phyloP scores from a whole-genome alignment of 2,113 vertebrate species.

The Perognathus longimembris region DNA sequence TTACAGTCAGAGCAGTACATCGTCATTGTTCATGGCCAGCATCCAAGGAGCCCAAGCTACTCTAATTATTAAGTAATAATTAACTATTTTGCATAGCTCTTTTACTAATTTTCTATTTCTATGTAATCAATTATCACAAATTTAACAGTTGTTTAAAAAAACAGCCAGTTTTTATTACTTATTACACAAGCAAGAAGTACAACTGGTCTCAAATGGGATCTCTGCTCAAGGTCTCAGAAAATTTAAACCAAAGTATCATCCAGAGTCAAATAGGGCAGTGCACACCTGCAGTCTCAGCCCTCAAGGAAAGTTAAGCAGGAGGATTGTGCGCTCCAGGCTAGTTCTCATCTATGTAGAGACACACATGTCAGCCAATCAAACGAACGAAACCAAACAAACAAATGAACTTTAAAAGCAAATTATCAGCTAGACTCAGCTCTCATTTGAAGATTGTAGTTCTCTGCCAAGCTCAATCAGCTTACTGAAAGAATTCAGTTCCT shows the following conservation, averaged over 20 bases:
- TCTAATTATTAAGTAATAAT: conserved; percentile 2
- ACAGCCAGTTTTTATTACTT: neutral
- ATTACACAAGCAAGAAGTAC: neutral
- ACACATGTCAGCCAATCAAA: too few relatives aligned
- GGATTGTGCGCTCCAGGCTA: too few relatives aligned
- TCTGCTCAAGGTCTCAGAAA: neutral
- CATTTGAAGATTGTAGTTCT: neutral
- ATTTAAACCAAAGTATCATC: neutral
- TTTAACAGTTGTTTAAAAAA: neutral
- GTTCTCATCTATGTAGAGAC: too few relatives aligned
- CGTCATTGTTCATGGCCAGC: too few relatives aligned
- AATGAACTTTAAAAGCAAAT: neutral
- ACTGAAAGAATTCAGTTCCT: neutral
- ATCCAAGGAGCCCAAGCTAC: neutral
- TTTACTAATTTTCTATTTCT: neutral
- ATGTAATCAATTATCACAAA: neutral
- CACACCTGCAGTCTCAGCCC: too few relatives aligned
- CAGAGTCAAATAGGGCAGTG: too few relatives aligned
- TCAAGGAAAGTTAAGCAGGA: too few relatives aligned
- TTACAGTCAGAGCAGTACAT: neutral
- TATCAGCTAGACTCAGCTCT: neutral
- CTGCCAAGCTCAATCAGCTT: neutral
- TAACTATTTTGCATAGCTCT: neutral
- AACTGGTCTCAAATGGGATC: neutral
- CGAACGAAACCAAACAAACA: too few relatives aligned